Conservation (phyloP, 2,888 invertebrate species). For the Arge pagana region DNA sequence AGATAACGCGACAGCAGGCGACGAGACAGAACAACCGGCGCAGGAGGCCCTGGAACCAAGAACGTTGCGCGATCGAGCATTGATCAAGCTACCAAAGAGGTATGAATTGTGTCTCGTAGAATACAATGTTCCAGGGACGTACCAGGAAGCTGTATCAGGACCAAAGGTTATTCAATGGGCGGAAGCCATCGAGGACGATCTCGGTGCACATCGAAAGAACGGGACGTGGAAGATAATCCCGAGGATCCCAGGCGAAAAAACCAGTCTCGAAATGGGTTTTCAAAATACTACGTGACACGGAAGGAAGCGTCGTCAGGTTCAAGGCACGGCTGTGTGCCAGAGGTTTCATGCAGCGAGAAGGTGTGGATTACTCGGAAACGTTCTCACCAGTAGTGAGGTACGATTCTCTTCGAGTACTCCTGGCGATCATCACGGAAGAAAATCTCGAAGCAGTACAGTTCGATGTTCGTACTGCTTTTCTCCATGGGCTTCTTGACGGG, state of each 20-base stretch:
- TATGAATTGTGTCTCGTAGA: constrained; percentile 17
- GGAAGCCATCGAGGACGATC: constrained; percentile 25
- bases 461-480: constrained; percentile 3
- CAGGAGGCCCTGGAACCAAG: neutral
- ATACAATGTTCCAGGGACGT: constrained; percentile 18
- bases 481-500: neutral
- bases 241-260: neutral
- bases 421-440: neutral
- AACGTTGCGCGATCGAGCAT: constrained; percentile 18
- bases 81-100: constrained; percentile 10
- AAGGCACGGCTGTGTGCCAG: constrained; percentile 6
- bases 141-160: constrained; percentile 20
- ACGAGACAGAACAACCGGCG: neutral
- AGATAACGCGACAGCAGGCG: neutral
- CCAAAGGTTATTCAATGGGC: constrained; percentile 23
- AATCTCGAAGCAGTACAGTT: constrained; percentile 1
- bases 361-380: constrained; percentile 1
- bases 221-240: neutral
- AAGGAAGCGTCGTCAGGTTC: neutral
- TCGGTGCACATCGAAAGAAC: neutral
- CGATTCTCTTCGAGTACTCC: neutral
- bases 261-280: constrained; percentile 9
- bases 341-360: constrained; percentile 1
- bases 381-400: constrained; percentile 4
- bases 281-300: neutral